These are phyloP conservation scores for Malacoctenus gilli DNA, from an alignment of 2,797 vertebrate species.

Conservation along the genomic window DNA sequence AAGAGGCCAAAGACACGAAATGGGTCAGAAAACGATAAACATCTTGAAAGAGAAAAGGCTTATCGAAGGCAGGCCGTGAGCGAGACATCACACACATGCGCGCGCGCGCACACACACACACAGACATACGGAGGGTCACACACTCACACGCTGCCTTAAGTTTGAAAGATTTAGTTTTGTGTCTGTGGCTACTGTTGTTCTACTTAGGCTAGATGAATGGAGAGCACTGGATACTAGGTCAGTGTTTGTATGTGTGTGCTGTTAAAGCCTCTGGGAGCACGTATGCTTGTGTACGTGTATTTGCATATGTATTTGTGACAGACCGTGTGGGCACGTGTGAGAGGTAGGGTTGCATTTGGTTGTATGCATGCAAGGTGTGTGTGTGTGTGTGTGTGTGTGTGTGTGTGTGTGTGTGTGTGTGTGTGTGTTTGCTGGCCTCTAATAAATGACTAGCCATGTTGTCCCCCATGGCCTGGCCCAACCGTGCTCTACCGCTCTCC, in stretches of 20 bases:
- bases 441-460: slow-evolving; percentile 76
- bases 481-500: slow-evolving; percentile 72
- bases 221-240: slow-evolving; percentile 67
- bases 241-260: slow-evolving; percentile 51
- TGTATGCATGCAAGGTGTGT: slow-evolving; percentile 22
- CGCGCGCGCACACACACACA: slow-evolving; percentile 18
- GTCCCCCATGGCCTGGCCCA: slow-evolving; percentile 77
- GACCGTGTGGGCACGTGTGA: slow-evolving; percentile 31
- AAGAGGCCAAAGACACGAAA: slow-evolving; percentile 71
- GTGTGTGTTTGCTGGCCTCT: slow-evolving; percentile 60
- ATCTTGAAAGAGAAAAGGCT: slow-evolving; percentile 58
- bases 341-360: slow-evolving; percentile 30
- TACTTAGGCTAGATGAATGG: slow-evolving; percentile 79
- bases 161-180: slow-evolving; percentile 69
- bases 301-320: slow-evolving; percentile 59
- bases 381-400: slow-evolving; percentile 21
- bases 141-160: slow-evolving; percentile 35
- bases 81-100: slow-evolving; percentile 41
- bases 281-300: slow-evolving; percentile 46
- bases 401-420: slow-evolving; percentile 14
- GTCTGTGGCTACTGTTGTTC: slow-evolving; percentile 74
- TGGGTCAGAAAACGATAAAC: slow-evolving; percentile 81
- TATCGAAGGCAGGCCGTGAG: slow-evolving; percentile 60
- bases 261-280: slow-evolving; percentile 55
- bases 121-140: slow-evolving; percentile 8